These are phyloP conservation scores for Oriolus oriolus DNA, from an alignment of 2,113 vertebrate species.

Conservation along the genomic window DNA sequence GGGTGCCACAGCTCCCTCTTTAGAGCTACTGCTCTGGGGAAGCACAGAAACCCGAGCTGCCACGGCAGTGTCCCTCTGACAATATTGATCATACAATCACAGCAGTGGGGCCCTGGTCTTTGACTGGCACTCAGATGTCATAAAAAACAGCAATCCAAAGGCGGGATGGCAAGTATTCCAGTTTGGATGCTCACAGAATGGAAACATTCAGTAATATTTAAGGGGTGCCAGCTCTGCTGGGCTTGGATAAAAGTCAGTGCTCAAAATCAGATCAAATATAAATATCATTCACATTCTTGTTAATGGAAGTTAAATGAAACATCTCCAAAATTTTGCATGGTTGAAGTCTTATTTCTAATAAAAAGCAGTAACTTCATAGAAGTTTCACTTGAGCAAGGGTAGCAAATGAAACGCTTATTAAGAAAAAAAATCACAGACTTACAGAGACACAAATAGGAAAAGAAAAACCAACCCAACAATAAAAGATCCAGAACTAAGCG, in stretches of 20 bases:
- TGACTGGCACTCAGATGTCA: not conserved
- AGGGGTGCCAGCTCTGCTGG: not conserved
- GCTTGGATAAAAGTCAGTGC: not conserved
- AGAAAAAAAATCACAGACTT: not conserved
- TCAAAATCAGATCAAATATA: not conserved
- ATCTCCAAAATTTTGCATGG: not conserved
- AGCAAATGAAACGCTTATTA: not conserved
- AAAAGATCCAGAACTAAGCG: constrained; percentile 1
- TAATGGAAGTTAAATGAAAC: not conserved
- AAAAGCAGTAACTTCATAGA: not conserved
- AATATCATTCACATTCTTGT: not conserved
- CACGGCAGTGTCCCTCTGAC: not conserved
- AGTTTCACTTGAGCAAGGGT: not conserved
- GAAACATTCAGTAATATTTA: not conserved
- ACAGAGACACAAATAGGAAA: not conserved
- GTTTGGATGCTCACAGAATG: not conserved
- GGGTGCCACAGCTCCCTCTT: not conserved
- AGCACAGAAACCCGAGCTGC: not conserved
- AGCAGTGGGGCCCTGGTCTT: not conserved
- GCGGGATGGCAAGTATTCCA: not conserved
- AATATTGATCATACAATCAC: not conserved
- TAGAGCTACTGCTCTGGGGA: not conserved
- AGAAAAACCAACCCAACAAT: not conserved
- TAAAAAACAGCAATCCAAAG: not conserved
- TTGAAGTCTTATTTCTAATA: not conserved